Evolutionary conservation across 1,140 invertebrate genomes (phyloP).

Genomic region (Semibalanus balanoides): DNA sequence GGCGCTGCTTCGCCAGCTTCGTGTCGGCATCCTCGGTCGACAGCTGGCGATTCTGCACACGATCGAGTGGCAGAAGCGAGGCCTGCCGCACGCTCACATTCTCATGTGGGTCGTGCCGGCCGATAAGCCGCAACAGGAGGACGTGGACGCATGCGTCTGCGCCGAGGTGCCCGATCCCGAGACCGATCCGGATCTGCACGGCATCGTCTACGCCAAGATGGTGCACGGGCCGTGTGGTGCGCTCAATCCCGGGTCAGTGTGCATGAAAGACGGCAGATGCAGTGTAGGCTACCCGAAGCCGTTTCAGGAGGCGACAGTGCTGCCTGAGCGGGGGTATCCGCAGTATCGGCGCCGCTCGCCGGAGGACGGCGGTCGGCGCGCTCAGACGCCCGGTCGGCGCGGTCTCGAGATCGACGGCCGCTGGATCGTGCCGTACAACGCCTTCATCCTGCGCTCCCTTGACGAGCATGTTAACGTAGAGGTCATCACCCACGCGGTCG

Average conservation of each 20-base stretch:
- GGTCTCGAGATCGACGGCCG: too few relatives aligned
- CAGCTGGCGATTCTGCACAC: slow-evolving; percentile 21
- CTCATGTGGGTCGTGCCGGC: slow-evolving; percentile 22
- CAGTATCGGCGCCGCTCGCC: too few relatives aligned
- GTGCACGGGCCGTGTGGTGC: slow-evolving; percentile 25
- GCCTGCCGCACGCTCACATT: slow-evolving; percentile 28
- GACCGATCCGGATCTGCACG: slow-evolving; percentile 16
- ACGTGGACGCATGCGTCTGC: slow-evolving; percentile 23
- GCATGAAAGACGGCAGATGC: slow-evolving; percentile 9
- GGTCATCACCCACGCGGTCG: too few relatives aligned
- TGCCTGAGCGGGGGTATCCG: too few relatives aligned
- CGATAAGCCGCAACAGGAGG: slow-evolving; percentile 15
- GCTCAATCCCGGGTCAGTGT: slow-evolving; percentile 13
- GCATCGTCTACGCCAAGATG: slow-evolving; percentile 23
- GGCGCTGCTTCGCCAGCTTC: slow-evolving; percentile 14
- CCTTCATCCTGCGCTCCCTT: too few relatives aligned
- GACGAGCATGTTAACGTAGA: too few relatives aligned
- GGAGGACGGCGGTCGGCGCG: too few relatives aligned
- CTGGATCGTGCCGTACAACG: too few relatives aligned
- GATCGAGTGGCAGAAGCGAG: slow-evolving; percentile 33
- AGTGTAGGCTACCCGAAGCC: too few relatives aligned
- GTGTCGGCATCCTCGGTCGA: slow-evolving; percentile 18
- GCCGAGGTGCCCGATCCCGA: slow-evolving; percentile 25
- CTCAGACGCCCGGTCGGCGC: too few relatives aligned
- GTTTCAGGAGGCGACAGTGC: too few relatives aligned